Base-by-base conservation (phyloP, 2,113 vertebrate species). In the Mesoclemmys tuberculata region DNA sequence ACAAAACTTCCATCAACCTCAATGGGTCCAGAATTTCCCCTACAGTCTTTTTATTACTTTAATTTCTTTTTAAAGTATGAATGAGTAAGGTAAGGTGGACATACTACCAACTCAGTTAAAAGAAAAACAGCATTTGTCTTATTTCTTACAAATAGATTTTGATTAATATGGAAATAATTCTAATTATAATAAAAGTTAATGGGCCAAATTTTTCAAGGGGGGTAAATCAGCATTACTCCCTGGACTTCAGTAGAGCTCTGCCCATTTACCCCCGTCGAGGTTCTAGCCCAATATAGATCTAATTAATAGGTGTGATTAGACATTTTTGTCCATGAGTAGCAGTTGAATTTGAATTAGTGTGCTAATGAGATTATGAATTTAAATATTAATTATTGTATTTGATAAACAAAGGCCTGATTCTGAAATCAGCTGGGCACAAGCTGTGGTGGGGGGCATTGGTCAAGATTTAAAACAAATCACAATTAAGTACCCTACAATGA, bases 101-200 rank as follows among this genome's bases (percentile, higher is more conserved):
- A 27, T 10, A 38, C 64, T 5, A 75, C 24, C 22, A 75, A 46
- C 24, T 46, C 12, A 16, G 44, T 46, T 77, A 77, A 29, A 77
- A 77, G 41, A 71, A 38, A 71, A 21, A 27, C 22, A 77, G 26
- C 26, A 77, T 77, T 77, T 44, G 41, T 77, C 26, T 93, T 77
- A 46, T 71, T 64, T 64, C 31, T 86, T 89, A 7, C 46, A 87
- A 86, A 74, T 61, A 8, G 13, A 4, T 12, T 94, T 89, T 74
- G 49, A 86, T 71, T 85, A 84, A 56, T 29, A 46, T 64, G 48
- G 71, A 84, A 85, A 87, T 81, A 79, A 14, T 56, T 24, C 6
- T 93, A 80, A 91, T 84, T 88, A 51, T 19, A 68, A 87, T n/a
- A 71, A 71, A 71, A 71, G 18, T 89, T 84, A 82, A 82, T 86